These are phyloP conservation scores for Agapostemon virescens DNA, from an alignment of 2,888 invertebrate genomes.

Conservation along the genomic window DNA sequence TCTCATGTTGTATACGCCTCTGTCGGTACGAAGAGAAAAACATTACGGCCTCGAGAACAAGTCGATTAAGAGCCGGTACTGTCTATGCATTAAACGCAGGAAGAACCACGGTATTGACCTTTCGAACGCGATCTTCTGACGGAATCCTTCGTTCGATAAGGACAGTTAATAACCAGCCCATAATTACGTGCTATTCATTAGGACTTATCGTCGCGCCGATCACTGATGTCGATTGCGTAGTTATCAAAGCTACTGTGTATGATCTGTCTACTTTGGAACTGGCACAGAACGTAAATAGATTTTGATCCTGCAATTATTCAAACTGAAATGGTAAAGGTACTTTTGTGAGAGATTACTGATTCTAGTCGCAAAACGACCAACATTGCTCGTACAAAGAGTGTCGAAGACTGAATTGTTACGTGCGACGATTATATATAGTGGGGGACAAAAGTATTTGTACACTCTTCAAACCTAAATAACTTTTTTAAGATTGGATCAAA, in stretches of 20 bases:
- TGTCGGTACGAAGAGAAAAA: constrained; percentile 30
- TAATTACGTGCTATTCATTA: constrained; percentile 32
- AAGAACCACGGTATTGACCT: constrained; percentile 23
- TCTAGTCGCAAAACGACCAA: background rate
- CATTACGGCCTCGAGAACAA: constrained; percentile 46
- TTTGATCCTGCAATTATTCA: background rate
- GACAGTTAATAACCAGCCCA: background rate
- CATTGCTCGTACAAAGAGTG: background rate
- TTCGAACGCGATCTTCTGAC: constrained; percentile 32
- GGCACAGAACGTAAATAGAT: background rate
- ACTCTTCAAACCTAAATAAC: no score
- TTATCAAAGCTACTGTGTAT: background rate
- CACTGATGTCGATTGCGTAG: background rate
- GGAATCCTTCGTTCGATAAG: constrained; percentile 7
- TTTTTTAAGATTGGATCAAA: no score
- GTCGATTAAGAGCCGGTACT: constrained; percentile 46
- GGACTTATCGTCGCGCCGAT: constrained; percentile 23
- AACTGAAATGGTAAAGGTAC: background rate
- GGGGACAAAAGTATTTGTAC: no score
- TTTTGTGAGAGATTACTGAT: background rate
- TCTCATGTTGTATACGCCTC: constrained; percentile 6
- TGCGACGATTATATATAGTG: background rate
- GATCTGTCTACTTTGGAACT: background rate
- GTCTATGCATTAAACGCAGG: constrained; percentile 15
- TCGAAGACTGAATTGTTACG: background rate